Percentiles rank a stretch among this genome's conserved stretches.
phyloP scores from a whole-genome alignment of 1,140 invertebrate genomes.

The Dendrolimus punctatus region DNA sequence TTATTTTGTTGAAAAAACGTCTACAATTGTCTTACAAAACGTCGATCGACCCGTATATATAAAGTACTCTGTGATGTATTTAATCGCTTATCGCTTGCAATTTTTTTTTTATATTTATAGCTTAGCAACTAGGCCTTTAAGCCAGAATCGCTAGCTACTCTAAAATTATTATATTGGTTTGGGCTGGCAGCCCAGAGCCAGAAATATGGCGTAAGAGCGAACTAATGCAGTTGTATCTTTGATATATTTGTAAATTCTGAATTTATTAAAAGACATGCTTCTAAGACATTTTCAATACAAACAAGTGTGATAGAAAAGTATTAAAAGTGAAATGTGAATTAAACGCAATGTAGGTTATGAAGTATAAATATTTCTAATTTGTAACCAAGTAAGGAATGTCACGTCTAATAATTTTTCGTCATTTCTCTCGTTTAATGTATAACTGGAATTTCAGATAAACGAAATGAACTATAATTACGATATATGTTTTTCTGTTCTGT shows the following conservation, averaged over 20 bases:
- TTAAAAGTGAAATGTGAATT: conserved; percentile 58
- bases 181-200: conserved; percentile 25
- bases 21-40: no score
- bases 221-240: conserved; percentile 61
- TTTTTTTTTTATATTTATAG: no score
- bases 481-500: conserved; percentile 6
- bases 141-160: no score
- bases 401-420: conserved; percentile 21
- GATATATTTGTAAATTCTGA: conserved; percentile 55
- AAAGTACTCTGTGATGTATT: no score
- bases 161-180: no score
- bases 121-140: no score
- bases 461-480: conserved; percentile 7
- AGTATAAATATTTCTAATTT: conserved; percentile 19
- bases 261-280: conserved; percentile 52
- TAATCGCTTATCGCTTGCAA: no score
- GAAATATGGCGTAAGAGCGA: conserved; percentile 63
- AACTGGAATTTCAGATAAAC: conserved; percentile 19
- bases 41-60: no score
- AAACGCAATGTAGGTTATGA: conserved; percentile 56
- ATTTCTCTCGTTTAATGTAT: conserved; percentile 13
- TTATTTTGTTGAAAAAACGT: no score
- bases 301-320: conserved; percentile 31
- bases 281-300: conserved; percentile 29
- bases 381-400: conserved; percentile 28